phyloP scores from a whole-genome alignment of 23 tunicate genomes.

The Trididemnum clinides region DNA sequence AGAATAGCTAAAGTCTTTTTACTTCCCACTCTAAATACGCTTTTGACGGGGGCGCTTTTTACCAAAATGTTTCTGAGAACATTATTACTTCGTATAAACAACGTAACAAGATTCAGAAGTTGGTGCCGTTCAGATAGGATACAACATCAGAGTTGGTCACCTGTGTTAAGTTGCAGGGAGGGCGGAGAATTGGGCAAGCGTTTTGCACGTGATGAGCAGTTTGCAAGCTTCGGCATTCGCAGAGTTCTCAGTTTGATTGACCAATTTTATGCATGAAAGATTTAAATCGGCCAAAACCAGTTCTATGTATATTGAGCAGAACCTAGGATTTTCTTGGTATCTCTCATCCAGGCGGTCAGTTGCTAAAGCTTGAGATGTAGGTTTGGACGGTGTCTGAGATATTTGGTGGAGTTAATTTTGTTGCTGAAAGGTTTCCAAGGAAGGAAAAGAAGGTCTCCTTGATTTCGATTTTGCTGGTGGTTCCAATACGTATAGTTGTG shows the following conservation, averaged over 20 bases:
- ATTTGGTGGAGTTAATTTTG: background rate
- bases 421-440: background rate
- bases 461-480: background rate
- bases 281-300: background rate
- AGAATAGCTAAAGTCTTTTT: too few species aligned
- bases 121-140: too few species aligned
- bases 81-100: too few species aligned
- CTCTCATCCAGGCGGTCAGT: background rate
- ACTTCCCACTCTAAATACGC: too few species aligned
- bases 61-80: too few species aligned
- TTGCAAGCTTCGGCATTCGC: background rate
- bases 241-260: background rate
- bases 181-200: background rate
- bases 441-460: background rate
- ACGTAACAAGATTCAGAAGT: too few species aligned
- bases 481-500: background rate
- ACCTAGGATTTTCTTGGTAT: background rate
- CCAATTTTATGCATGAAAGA: background rate
- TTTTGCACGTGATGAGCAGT: background rate
- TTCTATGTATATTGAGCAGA: background rate
- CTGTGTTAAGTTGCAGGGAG: too few species aligned
- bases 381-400: background rate
- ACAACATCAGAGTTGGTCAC: too few species aligned
- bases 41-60: too few species aligned
- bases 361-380: background rate